Base-by-base conservation (phyloP, 2,888 invertebrate species). In the Tortricodes alternella region DNA sequence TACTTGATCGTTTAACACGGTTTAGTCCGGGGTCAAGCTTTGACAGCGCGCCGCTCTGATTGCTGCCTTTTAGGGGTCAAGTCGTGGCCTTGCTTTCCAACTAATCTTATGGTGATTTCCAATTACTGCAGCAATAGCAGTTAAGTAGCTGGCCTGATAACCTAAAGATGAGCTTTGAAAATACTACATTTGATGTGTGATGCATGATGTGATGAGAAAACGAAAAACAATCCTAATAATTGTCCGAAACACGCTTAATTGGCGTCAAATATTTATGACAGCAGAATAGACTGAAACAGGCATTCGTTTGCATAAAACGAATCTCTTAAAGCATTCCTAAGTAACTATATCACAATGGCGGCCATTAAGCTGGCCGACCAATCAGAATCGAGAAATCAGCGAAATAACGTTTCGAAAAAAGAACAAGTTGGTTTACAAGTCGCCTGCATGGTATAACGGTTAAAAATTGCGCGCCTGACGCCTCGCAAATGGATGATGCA, bases 21-120 rank as follows among this genome's bases (percentile, higher is more conserved):
- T 49, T 46, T 48, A 21, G 29, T n/a, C 19, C 23, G 27, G 41
- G 55, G 41, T 41, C 50, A 34, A 27, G 48, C 48, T 55, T 53
- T 55, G 55, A 35, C 27, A 18, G 46, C 18, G 44, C 38, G 24
- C 23, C 41, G 23, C 50, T 34, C 41, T 41, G 39, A 53, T 55
- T 41, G 32, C 46, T 27, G 24, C 13, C 8, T 15, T 27, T 48
- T 53, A 34, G 48, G 35, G 48, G 55, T 48, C 55, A 49, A 13
- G 41, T 3, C 11, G 27, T 19, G 48, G 48, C 55, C 48, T 55
- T 55, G 48, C 55, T 49, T 55, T 55, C 48, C 48, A 34, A 34
- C 51, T 19, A 49, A 49, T 49, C 43, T 43, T 29, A 55, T 55
- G 55, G 48, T 41, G 41, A 48, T 53, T 24, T 49, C 19, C 48